A percentile compares a stretch with the other conserved stretches of the same genome.
phyloP scores from a whole-genome alignment of 2,113 vertebrate genomes.

The Poecile atricapillus region DNA sequence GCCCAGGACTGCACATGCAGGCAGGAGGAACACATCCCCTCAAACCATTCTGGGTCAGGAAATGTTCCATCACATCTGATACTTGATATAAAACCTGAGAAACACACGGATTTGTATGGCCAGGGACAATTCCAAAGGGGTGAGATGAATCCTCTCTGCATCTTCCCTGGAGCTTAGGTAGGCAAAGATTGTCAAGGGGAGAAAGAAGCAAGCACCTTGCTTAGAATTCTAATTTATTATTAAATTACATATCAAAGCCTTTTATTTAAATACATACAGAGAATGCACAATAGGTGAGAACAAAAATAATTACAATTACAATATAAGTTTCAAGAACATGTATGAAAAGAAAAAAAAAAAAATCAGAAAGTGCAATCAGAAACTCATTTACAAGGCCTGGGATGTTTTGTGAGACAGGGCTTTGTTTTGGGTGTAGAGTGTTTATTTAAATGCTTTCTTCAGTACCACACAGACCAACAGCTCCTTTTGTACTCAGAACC shows the following conservation, averaged over 20 bases:
- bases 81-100: background rate
- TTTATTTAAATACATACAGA: constrained; percentile 73
- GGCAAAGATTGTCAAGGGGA: background rate
- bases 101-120: rapidly evolving
- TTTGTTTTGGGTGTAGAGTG: background rate
- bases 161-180: background rate
- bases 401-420: constrained; percentile 32
- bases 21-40: background rate
- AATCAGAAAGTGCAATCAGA: constrained; percentile 75
- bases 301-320: constrained; percentile 79
- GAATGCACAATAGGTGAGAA: constrained; percentile 76
- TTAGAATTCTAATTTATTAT: constrained; percentile 82
- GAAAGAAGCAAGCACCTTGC: constrained; percentile 36
- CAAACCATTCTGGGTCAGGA: background rate
- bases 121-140: background rate
- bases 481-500: background rate
- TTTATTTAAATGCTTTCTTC: background rate
- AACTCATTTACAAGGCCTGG: constrained; percentile 33
- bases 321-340: constrained; percentile 63
- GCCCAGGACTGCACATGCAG: background rate
- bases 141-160: background rate
- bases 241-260: constrained; percentile 84
- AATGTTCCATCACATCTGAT: background rate
- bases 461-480: background rate
- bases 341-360: constrained; percentile 67